Percentiles rank a stretch among this genome's conserved stretches.
phyloP scores from a whole-genome alignment of 1,140 invertebrate species.

The Bombus huntii region DNA sequence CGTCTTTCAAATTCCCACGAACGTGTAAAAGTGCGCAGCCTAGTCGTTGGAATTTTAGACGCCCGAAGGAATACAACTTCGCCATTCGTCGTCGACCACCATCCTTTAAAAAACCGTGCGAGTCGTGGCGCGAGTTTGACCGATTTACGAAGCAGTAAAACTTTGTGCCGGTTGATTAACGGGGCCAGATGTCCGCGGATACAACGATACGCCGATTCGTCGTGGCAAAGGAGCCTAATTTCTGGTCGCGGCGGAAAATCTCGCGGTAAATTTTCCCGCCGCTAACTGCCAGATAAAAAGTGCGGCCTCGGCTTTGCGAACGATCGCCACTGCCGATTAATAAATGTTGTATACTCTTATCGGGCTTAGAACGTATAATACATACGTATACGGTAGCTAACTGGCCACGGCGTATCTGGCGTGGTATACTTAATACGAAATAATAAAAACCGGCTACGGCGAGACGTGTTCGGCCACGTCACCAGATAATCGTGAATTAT shows the following conservation, averaged over 20 bases:
- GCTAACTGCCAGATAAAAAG: constrained; percentile 47
- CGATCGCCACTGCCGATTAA: constrained; percentile 69
- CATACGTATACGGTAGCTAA: neutral
- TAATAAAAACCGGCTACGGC: constrained; percentile 57
- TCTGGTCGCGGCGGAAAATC: constrained; percentile 43
- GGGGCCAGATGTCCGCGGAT: constrained; percentile 20
- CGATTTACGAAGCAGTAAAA: constrained; percentile 45
- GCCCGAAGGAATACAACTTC: no score
- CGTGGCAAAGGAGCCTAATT: constrained; percentile 25
- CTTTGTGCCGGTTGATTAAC: constrained; percentile 36
- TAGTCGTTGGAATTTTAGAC: no score
- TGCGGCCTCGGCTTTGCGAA: constrained; percentile 9
- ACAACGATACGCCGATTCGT: neutral
- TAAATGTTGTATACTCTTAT: constrained; percentile 58
- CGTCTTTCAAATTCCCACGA: no score
- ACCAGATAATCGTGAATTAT: constrained; percentile 68
- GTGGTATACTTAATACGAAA: constrained; percentile 57
- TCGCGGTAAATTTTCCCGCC: constrained; percentile 48
- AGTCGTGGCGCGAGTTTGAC: neutral
- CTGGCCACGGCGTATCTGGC: constrained; percentile 41
- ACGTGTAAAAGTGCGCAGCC: no score
- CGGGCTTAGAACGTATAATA: constrained; percentile 32
- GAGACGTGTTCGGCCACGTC: constrained; percentile 65
- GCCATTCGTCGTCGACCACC: no score
- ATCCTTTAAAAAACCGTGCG: neutral